A percentile compares a stretch with the other conserved stretches of the same genome.
phyloP scores from a whole-genome alignment of 1,140 invertebrate species.

The Physella acuta region DNA sequence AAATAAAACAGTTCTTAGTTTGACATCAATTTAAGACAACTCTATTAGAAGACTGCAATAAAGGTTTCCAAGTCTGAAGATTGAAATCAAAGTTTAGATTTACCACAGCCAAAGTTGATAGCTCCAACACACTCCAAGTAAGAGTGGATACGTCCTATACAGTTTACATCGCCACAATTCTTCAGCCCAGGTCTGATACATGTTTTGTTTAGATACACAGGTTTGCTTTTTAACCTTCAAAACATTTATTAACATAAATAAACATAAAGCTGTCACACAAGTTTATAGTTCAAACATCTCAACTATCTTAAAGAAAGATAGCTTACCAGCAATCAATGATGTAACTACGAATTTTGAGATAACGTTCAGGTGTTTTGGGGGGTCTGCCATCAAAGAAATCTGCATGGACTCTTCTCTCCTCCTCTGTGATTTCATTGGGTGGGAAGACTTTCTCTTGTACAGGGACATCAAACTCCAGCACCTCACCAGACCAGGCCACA shows the following conservation, averaged over 20 bases:
- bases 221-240: constrained; percentile 61
- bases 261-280: background rate
- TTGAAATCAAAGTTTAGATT: constrained; percentile 34
- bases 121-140: constrained; percentile 69
- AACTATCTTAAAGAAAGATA: no score
- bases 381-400: constrained; percentile 68
- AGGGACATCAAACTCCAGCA: constrained; percentile 59
- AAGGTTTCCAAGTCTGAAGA: no score
- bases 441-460: constrained; percentile 59
- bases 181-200: constrained; percentile 65
- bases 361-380: constrained; percentile 66
- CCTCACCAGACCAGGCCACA: constrained; percentile 43
- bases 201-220: constrained; percentile 68
- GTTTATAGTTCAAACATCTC: background rate
- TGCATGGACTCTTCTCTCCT: constrained; percentile 65
- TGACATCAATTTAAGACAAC: no score
- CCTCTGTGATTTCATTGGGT: constrained; percentile 59
- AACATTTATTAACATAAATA: no score
- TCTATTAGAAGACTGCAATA: no score
- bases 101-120: constrained; percentile 71
- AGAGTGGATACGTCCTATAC: constrained; percentile 67
- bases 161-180: constrained; percentile 70
- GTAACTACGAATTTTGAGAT: constrained; percentile 67
- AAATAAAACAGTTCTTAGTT: no score
- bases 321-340: constrained; percentile 65